Base-by-base conservation (phyloP, 37 sponge, comb jelly and placozoan species). In the Mnemiopsis leidyi region DNA sequence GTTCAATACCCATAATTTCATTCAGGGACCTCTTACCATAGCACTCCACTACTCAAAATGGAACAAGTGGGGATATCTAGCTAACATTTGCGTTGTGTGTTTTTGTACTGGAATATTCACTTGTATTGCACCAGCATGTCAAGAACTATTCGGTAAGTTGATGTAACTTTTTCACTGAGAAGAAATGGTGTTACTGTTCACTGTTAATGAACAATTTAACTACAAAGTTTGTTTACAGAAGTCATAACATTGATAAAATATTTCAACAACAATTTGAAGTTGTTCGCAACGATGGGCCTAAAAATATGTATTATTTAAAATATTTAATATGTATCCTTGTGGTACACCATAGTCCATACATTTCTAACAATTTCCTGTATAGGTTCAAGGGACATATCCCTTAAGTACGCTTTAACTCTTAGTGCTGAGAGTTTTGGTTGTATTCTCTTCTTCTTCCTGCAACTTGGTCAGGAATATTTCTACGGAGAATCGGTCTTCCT, bases 41-140 rank as follows among this genome's bases (percentile, higher is more conserved):
- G 35, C 90, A 1, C 90, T 85, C 24, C 90, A 85, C 90, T 85
- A 38, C 90, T 40, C 61, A 1, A 85, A 85, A 61, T 85, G 90
- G 90, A 40, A 38, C 24, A 85, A 85, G 30, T 85, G 90, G 90
- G 90, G 90, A n/a, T 85, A 85, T 33, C 90, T 85, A 39, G 90
- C 90, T n/a, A 85, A 85, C 90, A 28, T 85, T 28, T 85, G 90
- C 26, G 39, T 85, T 5, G 90, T 85, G 29, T 23, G 90, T 5
- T 85, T 85, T 61, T 85, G 90, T 39, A 37, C 90, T 7, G 90
- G 90, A 1, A 85, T 85, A 35, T 85, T 85, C 24, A 85, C 90
- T 23, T 85, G 90, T 23, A 85, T 85, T 40, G 90, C 90, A 39
- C 90, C 90, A 23, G 90, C 90, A 25, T 85, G 90, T 33, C 40